Percentiles rank a stretch among this genome's conserved stretches.
Evolutionary conservation across 2,113 vertebrate species (phyloP).

Genomic region (Cyprinus carpio): DNA sequence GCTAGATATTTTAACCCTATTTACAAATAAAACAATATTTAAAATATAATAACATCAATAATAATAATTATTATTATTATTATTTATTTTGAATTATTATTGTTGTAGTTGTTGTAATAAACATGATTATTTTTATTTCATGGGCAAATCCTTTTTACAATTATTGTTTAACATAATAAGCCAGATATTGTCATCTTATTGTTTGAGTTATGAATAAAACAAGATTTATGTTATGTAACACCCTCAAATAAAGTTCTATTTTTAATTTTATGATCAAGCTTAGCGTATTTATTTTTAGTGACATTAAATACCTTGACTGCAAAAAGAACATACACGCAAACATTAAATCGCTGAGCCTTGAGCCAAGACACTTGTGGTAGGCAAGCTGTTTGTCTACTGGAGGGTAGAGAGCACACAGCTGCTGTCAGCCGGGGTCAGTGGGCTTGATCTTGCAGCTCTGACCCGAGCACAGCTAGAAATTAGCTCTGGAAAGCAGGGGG

Average conservation of each 20-base stretch:
- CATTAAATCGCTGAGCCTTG: constrained; percentile 2
- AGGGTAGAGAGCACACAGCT: constrained; percentile 38
- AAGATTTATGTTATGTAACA: not conserved
- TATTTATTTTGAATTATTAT: too few relatives aligned
- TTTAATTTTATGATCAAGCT: not conserved
- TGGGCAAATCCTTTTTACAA: not conserved
- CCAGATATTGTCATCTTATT: not conserved
- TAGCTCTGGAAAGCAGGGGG: constrained; percentile 1
- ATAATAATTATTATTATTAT: too few relatives aligned
- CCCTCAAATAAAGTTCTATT: not conserved
- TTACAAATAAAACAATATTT: too few relatives aligned
- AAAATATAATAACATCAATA: too few relatives aligned
- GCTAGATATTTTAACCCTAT: too few relatives aligned
- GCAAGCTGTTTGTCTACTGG: constrained; percentile 43
- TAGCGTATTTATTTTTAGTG: not conserved
- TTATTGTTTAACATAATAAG: not conserved
- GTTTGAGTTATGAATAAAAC: not conserved
- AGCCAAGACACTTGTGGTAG: constrained; percentile 42
- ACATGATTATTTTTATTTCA: not conserved
- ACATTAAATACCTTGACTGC: constrained; percentile 11
- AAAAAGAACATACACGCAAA: constrained; percentile 21
- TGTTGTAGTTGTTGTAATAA: not conserved
- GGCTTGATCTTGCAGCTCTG: constrained; percentile 36
- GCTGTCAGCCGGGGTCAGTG: constrained; percentile 11
- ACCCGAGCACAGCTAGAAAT: constrained; percentile 32